Percentiles rank a stretch among this genome's conserved stretches.
These are phyloP conservation scores for Euura lappo DNA, from an alignment of 1,140 invertebrate genomes.

Conservation along the genomic window DNA sequence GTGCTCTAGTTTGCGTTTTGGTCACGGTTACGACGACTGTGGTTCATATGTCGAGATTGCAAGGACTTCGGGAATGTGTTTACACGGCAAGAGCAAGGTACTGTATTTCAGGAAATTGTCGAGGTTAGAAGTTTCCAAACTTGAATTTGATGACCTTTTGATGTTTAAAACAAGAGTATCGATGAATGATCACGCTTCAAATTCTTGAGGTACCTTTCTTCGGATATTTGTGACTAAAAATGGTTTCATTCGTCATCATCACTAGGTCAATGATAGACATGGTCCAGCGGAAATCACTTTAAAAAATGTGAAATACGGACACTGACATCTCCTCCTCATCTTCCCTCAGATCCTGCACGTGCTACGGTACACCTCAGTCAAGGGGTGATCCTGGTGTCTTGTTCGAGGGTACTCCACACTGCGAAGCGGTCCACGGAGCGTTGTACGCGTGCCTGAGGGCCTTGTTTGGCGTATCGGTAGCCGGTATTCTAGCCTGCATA, in stretches of 20 bases:
- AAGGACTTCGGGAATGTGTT: constrained; percentile 84
- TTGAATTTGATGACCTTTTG: too few species aligned
- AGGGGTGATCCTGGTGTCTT: constrained; percentile 59
- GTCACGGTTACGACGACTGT: constrained; percentile 92
- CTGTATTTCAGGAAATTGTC: not conserved
- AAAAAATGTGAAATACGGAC: not conserved
- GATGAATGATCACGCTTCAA: too few species aligned
- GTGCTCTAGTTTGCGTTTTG: constrained; percentile 82
- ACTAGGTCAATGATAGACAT: too few species aligned
- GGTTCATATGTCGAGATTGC: constrained; percentile 90
- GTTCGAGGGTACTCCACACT: constrained; percentile 84
- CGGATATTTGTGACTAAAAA: too few species aligned
- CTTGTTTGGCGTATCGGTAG: constrained; percentile 87
- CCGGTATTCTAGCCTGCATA: constrained; percentile 87
- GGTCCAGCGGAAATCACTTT: too few species aligned
- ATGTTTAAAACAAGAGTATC: too few species aligned
- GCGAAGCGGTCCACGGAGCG: constrained; percentile 85
- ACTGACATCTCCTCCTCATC: constrained; percentile 3
- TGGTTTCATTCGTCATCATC: too few species aligned
- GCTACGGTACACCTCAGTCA: constrained; percentile 48
- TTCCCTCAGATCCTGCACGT: constrained; percentile 52
- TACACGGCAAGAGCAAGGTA: constrained; percentile 69
- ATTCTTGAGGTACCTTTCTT: too few species aligned
- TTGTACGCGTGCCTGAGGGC: constrained; percentile 85
- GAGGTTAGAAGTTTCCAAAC: too few species aligned